These are phyloP conservation scores for Drosophila saltans DNA, from an alignment of 1,140 invertebrate species.

Conservation along the genomic window DNA sequence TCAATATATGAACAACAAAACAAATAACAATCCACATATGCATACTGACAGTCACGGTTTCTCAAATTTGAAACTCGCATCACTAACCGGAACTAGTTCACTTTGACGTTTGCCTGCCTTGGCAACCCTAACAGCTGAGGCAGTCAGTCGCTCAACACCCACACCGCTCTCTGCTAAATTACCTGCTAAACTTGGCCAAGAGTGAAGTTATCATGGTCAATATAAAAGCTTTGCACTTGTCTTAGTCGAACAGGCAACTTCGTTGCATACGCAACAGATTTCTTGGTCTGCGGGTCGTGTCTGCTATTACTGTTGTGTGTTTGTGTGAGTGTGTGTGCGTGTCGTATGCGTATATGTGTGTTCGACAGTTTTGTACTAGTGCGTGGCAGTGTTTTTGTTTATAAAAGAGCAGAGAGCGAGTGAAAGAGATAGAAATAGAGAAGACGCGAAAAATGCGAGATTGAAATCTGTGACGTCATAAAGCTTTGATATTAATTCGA, in stretches of 20 bases:
- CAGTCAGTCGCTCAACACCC: neutral
- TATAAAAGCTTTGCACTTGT: conserved; percentile 7
- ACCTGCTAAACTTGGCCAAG: conserved; percentile 16
- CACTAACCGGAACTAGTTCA: neutral
- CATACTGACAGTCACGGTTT: neutral
- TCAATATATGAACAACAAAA: too few species aligned
- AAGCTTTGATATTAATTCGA: conserved; percentile 6
- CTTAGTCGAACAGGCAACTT: conserved; percentile 14
- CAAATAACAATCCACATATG: too few species aligned
- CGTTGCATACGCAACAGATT: conserved; percentile 17
- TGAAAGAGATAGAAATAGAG: neutral
- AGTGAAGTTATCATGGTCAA: conserved; percentile 13
- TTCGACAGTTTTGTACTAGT: neutral
- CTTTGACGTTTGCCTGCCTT: neutral
- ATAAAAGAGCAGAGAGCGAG: neutral
- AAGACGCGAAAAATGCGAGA: conserved; percentile 4
- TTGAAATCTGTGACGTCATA: conserved; percentile 14
- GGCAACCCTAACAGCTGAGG: conserved; percentile 8
- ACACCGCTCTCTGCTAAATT: neutral
- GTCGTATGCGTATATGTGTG: neutral
- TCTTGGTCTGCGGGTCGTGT: conserved; percentile 8
- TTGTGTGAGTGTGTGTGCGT: neutral
- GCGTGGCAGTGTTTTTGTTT: conserved; percentile 22
- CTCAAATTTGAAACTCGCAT: neutral
- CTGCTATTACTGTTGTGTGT: neutral